Percentiles rank a stretch among this genome's conserved stretches.
Conservation (phyloP, 92 coral and sea anemone species). For the Siderastrea siderea region DNA sequence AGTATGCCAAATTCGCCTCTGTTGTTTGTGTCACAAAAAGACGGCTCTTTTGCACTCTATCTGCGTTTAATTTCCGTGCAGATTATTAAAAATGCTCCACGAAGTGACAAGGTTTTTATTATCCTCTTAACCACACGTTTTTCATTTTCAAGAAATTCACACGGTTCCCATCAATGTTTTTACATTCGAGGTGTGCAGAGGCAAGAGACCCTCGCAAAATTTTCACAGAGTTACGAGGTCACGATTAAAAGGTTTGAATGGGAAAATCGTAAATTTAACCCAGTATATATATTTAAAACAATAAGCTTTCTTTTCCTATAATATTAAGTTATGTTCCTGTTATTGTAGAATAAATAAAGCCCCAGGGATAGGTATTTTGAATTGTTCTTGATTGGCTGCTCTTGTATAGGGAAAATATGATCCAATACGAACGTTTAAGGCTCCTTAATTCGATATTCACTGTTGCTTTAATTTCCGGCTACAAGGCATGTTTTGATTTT, state of each 20-base stretch:
- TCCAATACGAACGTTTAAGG: conserved; percentile 14
- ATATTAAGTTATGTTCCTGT: conserved; percentile 1
- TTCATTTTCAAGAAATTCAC: conserved; percentile 9
- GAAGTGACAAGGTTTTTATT: conserved; percentile 23
- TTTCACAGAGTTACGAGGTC: neutral
- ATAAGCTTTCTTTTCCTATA: neutral
- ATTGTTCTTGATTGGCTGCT: conserved; percentile 29
- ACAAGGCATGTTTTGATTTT: conserved; percentile 38
- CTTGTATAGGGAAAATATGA: neutral
- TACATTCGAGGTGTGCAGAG: neutral
- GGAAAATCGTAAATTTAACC: conserved; percentile 4
- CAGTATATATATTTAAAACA: conserved; percentile 6
- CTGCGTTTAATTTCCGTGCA: conserved; percentile 41
- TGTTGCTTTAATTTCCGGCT: conserved; percentile 51
- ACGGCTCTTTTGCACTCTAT: conserved; percentile 16
- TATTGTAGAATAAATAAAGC: conserved; percentile 19
- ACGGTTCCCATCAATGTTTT: neutral
- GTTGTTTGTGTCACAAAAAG: conserved; percentile 2
- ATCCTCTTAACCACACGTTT: conserved; percentile 12
- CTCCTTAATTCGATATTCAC: conserved; percentile 45
- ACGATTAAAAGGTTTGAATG: neutral
- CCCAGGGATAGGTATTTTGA: neutral
- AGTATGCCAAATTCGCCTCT: neutral
- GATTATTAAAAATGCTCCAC: conserved; percentile 22
- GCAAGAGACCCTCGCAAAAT: neutral